Evolutionary conservation across 2,797 vertebrate species (phyloP).

Genomic region (Pangasius djambal): DNA sequence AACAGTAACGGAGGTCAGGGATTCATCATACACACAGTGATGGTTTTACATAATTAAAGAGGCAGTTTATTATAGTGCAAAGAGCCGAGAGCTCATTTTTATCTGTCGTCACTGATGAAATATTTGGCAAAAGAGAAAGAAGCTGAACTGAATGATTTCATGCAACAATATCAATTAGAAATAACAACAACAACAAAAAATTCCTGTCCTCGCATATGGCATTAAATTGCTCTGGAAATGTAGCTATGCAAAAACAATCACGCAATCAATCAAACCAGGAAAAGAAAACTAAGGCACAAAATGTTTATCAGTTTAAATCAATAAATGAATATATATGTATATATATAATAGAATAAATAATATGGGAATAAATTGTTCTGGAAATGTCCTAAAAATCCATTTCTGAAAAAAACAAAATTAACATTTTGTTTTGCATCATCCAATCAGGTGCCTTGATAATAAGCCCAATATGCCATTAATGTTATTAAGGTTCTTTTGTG

Average conservation of each 20-base stretch:
- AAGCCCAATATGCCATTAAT: not conserved
- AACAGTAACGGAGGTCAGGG: not conserved
- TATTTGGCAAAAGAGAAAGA: not conserved
- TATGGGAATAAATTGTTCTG: no score
- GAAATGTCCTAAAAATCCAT: no score
- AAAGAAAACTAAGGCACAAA: not conserved
- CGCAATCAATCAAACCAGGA: not conserved
- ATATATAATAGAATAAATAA: no score
- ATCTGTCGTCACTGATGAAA: not conserved
- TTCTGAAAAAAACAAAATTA: not conserved
- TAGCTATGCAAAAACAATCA: not conserved
- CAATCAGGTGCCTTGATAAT: not conserved
- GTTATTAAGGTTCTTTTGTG: not conserved
- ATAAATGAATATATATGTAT: no score
- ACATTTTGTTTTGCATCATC: not conserved
- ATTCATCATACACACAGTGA: not conserved
- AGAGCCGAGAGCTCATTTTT: not conserved
- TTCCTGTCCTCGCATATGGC: not conserved
- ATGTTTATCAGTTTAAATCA: no score
- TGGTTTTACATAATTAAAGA: slow-evolving; percentile 2
- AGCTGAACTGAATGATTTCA: not conserved
- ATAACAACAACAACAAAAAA: not conserved
- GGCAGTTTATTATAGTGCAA: not conserved
- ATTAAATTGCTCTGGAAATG: not conserved
- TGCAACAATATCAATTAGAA: not conserved